Evolutionary conservation across 2,113 vertebrate genomes (phyloP), one percentile per base, ranked within the genome.

Genomic region (Stomatorhinus ivindoensis): DNA sequence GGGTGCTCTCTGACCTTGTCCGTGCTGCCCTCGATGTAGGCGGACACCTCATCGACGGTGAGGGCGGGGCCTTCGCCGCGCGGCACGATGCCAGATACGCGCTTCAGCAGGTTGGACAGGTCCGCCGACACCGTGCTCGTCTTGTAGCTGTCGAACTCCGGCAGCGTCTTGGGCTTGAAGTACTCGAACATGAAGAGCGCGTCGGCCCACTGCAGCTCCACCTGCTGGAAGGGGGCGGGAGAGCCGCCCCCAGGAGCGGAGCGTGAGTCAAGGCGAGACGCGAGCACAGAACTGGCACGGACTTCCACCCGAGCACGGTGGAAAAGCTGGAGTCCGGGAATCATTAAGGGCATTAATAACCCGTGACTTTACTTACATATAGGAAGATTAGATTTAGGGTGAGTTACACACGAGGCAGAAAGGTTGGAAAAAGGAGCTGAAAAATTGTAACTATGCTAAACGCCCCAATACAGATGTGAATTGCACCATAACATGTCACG

Each of bases 131-230:
- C 98, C 0, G 98, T 99, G 94, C 98, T 99, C 0, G 98, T 98
- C 95, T 99, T 99, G 91, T 99, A 99, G 93, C 99, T 99, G 90
- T 99, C 99, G 90, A 99, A 99, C 90, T 99, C 99, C 0, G 99
- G 98, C 88, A 99, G 95, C 0, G 97, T 97, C 95, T 99, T 99
- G 86, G 99, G 99, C 92, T 99, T 99, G 93, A 99, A 99, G 91
- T 99, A 99, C 31, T 98, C 97, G 91, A 99, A 99, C 97, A 99
- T 97, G 91, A 98, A 98, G 61, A 97, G 93, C 39, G 98, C 96
- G 21, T 99, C 97, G 47, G 95, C 95, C 98, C 98, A 99, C 19
- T 96, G 95, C 27, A 99, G 94, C 89, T 99, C 98, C 92, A 99
- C 97, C 98, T 99, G 92, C 46, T 90, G 91, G 87, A 92, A 42